phyloP scores from a whole-genome alignment of 2,888 invertebrate species.

The Trisateles emortualis region DNA sequence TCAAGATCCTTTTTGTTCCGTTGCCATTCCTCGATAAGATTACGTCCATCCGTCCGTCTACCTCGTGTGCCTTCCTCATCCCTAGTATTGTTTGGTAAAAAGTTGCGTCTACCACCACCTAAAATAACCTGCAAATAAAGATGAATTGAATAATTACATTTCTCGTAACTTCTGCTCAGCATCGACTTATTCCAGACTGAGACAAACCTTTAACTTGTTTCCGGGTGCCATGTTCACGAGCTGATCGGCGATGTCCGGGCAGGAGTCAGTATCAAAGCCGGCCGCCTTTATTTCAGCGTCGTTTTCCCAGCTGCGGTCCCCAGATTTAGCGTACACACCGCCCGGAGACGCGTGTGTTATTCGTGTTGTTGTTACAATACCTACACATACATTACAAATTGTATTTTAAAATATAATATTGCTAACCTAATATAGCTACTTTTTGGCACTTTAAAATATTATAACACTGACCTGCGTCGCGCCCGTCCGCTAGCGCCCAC shows the following conservation, averaged over 20 bases:
- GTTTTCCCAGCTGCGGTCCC: conserved; percentile 91
- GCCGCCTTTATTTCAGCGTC: conserved; percentile 83
- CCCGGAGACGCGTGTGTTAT: conserved; percentile 93
- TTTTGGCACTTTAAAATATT: too few species aligned
- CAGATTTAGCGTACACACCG: conserved; percentile 89
- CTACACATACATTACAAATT: too few species aligned
- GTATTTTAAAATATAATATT: too few species aligned
- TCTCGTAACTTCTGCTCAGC: too few species aligned
- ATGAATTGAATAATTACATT: too few species aligned
- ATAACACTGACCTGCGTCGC: conserved; percentile 68
- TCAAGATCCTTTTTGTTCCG: conserved; percentile 70
- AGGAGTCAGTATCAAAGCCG: conserved; percentile 33
- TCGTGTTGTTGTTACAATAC: too few species aligned
- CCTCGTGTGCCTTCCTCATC: conserved; percentile 85
- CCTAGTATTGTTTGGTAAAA: conserved; percentile 84
- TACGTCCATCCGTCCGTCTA: conserved; percentile 85
- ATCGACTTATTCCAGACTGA: too few species aligned
- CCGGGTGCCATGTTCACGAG: conserved; percentile 89
- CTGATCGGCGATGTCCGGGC: conserved; percentile 90
- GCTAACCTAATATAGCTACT: too few species aligned
- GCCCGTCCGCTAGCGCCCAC: conserved; percentile 77
- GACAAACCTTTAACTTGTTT: conserved; percentile 88
- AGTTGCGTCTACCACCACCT: too few species aligned
- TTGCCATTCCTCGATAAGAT: too few species aligned
- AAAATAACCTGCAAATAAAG: conserved; percentile 79